Evolutionary conservation across 2,888 invertebrate genomes (phyloP), one percentile per base, ranked within the genome.

Genomic region (Lepidocyrtoides sp.): DNA sequence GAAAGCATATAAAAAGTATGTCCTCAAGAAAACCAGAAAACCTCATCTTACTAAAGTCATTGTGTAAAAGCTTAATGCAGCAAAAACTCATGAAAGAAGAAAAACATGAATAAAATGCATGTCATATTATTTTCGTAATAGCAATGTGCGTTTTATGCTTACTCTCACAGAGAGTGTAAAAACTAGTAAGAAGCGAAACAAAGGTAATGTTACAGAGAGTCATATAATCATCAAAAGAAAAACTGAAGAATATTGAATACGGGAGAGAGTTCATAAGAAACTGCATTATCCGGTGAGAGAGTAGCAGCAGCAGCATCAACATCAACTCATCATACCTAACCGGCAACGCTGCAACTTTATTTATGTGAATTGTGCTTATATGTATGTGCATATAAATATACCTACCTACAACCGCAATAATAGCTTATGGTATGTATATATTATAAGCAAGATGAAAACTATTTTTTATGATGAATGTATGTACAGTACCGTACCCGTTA

Each of bases 31-130:
- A n/a, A n/a, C n/a, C n/a, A n/a, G n/a, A n/a, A n/a, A n/a, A n/a
- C n/a, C n/a, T n/a, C n/a, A n/a, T n/a, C n/a, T n/a, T n/a, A n/a
- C n/a, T n/a, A n/a, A n/a, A n/a, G n/a, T n/a, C n/a, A n/a, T n/a
- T n/a, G n/a, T n/a, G n/a, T n/a, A n/a, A n/a, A n/a, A n/a, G n/a
- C n/a, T n/a, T n/a, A n/a, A n/a, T n/a, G n/a, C n/a, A n/a, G n/a
- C n/a, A n/a, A n/a, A n/a, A n/a, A n/a, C n/a, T n/a, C n/a, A n/a
- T n/a, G n/a, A n/a, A n/a, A n/a, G n/a, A n/a, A n/a, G n/a, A n/a
- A n/a, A n/a, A n/a, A n/a, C n/a, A n/a, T n/a, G n/a, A 17, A 85
- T 85, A 85, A 85, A 85, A 72, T 85, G 85, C 85, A 85, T 75
- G 75, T 85, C 75, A 57, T 75, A 85, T 85, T 26, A n/a, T 57